These are phyloP conservation scores for Beris chalybata DNA, from an alignment of 2,888 invertebrate genomes.

Conservation along the genomic window DNA sequence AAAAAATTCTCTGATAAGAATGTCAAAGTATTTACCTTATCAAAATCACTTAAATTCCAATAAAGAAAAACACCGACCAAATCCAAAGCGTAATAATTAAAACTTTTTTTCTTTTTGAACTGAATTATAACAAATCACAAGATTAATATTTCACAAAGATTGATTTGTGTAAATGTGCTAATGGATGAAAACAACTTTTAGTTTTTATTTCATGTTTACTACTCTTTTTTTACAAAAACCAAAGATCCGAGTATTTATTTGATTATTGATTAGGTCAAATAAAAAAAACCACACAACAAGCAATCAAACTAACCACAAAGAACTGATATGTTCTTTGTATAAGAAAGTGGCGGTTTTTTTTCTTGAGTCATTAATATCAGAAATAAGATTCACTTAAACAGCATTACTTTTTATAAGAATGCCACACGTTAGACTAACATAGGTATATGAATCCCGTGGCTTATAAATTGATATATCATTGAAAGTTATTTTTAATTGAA, in stretches of 20 bases:
- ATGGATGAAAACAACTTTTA: conserved; percentile 25
- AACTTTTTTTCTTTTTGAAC: conserved; percentile 19
- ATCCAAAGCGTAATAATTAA: conserved; percentile 8
- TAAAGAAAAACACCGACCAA: neutral
- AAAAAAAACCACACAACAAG: conserved; percentile 7
- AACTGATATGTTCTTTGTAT: conserved; percentile 9
- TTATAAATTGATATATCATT: no score
- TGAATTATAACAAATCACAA: conserved; percentile 32
- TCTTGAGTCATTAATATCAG: no score
- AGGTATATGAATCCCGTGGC: no score
- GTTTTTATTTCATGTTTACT: conserved; percentile 3
- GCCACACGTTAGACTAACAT: no score
- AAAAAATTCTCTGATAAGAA: neutral
- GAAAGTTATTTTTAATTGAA: no score
- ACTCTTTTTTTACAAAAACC: neutral
- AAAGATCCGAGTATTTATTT: conserved; percentile 31
- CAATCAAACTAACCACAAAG: conserved; percentile 23
- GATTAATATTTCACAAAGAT: conserved; percentile 20
- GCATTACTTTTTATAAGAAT: no score
- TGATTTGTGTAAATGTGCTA: conserved; percentile 29
- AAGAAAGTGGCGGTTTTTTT: no score
- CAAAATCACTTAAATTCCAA: neutral
- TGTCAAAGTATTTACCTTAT: conserved; percentile 13
- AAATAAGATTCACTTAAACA: no score
- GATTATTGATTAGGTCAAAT: conserved; percentile 22